Percentiles rank a stretch among this genome's conserved stretches.
Evolutionary conservation across 2,797 vertebrate genomes (phyloP).

Genomic region (Meriones psammophilus): DNA sequence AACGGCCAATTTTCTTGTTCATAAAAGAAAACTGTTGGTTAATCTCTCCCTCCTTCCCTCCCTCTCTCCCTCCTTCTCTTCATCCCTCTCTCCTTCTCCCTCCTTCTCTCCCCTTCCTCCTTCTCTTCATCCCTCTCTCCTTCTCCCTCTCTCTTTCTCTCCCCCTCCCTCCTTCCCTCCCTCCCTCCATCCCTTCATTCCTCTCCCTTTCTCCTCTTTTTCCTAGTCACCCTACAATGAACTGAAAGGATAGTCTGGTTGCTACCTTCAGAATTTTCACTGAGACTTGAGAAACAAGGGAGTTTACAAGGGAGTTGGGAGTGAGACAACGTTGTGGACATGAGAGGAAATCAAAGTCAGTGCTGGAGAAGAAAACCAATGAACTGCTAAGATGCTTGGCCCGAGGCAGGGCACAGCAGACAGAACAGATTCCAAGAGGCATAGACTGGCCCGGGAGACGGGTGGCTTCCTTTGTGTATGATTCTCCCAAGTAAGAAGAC

Average conservation of each 20-base stretch:
- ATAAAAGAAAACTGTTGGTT: slow-evolving; percentile 82
- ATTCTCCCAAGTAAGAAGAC: slow-evolving; percentile 54
- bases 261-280: slow-evolving; percentile 67
- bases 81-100: background rate
- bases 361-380: slow-evolving; percentile 25
- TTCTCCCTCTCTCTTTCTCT: slow-evolving; percentile 67
- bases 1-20: slow-evolving; percentile 83
- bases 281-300: slow-evolving; percentile 65
- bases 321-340: slow-evolving; percentile 18
- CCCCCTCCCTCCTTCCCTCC: background rate
- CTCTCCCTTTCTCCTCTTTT: background rate
- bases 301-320: slow-evolving; percentile 50
- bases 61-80: background rate
- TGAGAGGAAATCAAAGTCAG: slow-evolving; percentile 24
- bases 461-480: slow-evolving; percentile 54
- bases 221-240: slow-evolving; percentile 65
- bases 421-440: background rate
- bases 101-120: no score
- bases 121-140: slow-evolving; percentile 67
- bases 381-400: background rate
- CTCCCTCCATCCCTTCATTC: background rate
- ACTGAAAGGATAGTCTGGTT: slow-evolving; percentile 60
- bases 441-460: slow-evolving; percentile 53
- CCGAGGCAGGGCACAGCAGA: background rate
- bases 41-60: slow-evolving; percentile 64